Base-by-base conservation (phyloP, 2,113 vertebrate genomes). In the Nansenia antarctica region DNA sequence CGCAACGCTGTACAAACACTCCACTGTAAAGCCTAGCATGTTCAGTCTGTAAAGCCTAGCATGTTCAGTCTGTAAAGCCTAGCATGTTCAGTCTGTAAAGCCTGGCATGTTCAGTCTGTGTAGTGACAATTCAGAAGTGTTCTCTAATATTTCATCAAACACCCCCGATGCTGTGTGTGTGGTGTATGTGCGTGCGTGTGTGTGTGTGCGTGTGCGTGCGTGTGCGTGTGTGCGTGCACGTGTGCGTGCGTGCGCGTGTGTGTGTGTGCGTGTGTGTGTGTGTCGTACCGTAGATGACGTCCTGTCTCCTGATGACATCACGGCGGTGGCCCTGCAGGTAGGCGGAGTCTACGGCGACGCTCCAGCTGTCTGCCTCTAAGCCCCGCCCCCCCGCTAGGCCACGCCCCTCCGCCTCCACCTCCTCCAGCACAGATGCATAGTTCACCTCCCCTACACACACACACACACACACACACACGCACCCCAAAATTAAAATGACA, bases 291-390 rank as follows among this genome's bases (percentile, higher is more conserved):
- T 97, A 98, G 75, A 98, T 96, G 84, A 98, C 96, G 0, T 98
- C 96, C 85, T 98, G 96, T 29, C 95, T 91, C 68, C 98, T 98
- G 92, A 97, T 98, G 63, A 95, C 82, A 0, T 96, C 95, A 87
- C 96, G 97, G 65, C 93, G 92, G 42, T 95, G 96, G 39, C 93
- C 90, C 84, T 98, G 95, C 49, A 98, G 76, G 86, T 93, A 98
- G 60, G 81, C 76, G 70, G 85, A 89, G 12, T 98, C 96, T 45
- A 98, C 96, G 0, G 94, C 95, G 69, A 94, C 86, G 82, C 96
- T 98, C 96, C 96, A 98, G 0, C 95, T 98, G 61, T 98, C 96
- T 0, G 96, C 95, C 15, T 94, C 90, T 1, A 98, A 98, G 64
- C 96, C 95, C 80, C 93, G 93, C 70, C 92, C 91, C 0, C 95